phyloP scores from a whole-genome alignment of 2,113 vertebrate species.

The Pan paniscus region DNA sequence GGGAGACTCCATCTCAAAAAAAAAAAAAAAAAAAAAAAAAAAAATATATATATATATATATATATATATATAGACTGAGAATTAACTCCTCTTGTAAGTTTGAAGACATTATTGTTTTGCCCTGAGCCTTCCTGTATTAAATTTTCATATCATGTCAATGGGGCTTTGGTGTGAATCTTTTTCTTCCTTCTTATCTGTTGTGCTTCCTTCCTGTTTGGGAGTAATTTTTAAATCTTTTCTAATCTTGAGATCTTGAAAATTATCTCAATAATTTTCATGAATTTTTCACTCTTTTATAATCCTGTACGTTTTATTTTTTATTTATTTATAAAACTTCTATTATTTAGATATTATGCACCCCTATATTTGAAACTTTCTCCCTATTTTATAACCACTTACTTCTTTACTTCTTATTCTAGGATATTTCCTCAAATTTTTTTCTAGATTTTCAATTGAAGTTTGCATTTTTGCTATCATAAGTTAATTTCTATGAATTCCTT shows the following conservation, averaged over 20 bases:
- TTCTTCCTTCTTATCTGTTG: background rate
- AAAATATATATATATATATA: too few relatives aligned
- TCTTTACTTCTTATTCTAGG: background rate
- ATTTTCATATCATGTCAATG: background rate
- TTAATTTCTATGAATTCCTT: slow-evolving; percentile 3
- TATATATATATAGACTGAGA: background rate
- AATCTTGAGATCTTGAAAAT: background rate
- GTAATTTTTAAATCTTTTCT: background rate
- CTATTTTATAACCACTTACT: background rate
- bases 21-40: too few relatives aligned
- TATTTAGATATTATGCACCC: background rate
- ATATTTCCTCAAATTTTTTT: background rate
- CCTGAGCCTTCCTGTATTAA: background rate
- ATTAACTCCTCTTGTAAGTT: background rate
- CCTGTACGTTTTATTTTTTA: background rate
- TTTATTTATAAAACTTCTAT: background rate
- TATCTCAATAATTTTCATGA: background rate
- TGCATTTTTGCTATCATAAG: background rate
- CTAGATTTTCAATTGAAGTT: background rate
- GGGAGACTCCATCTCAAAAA: too few relatives aligned
- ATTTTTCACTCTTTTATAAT: background rate
- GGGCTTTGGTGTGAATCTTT: background rate
- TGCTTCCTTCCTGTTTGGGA: background rate
- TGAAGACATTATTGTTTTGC: background rate
- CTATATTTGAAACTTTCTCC: background rate